These are phyloP conservation scores for Bufotes viridis DNA, from an alignment of 2,797 vertebrate genomes.

Conservation along the genomic window DNA sequence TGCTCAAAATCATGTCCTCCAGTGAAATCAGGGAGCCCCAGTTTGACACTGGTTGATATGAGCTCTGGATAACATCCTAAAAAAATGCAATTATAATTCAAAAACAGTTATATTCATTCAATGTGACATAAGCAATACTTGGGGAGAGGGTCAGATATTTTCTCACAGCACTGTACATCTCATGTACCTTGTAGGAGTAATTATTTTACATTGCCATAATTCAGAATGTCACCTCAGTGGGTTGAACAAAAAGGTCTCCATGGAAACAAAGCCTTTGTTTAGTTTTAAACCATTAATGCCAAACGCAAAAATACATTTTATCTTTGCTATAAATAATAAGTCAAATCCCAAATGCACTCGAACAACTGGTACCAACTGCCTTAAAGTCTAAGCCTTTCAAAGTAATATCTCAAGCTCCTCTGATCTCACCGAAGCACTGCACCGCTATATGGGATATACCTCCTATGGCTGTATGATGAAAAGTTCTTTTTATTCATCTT, in stretches of 20 bases:
- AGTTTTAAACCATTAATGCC: conserved; percentile 37
- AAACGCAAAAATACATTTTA: conserved; percentile 44
- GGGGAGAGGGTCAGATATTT: neutral
- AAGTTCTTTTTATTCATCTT: neutral
- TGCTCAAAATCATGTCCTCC: too few species aligned
- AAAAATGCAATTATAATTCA: neutral
- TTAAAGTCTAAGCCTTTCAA: neutral
- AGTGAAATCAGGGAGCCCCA: too few species aligned
- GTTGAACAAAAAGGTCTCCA: conserved; percentile 38
- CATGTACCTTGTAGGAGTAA: conserved; percentile 20
- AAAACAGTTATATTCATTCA: neutral
- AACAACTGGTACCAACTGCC: conserved; percentile 18
- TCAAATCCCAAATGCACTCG: conserved; percentile 22
- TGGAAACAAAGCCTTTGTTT: conserved; percentile 53
- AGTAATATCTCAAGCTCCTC: neutral
- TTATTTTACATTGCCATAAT: conserved; percentile 30
- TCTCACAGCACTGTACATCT: neutral
- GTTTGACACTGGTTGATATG: too few species aligned
- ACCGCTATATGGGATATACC: neutral
- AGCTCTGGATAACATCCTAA: too few species aligned
- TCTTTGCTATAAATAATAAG: conserved; percentile 45
- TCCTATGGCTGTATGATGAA: neutral
- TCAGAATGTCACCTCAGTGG: conserved; percentile 32
- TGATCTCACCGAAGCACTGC: neutral
- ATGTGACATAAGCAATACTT: neutral